phyloP scores from a whole-genome alignment of 2,888 invertebrate genomes.

The Eupelmus urozonus region DNA sequence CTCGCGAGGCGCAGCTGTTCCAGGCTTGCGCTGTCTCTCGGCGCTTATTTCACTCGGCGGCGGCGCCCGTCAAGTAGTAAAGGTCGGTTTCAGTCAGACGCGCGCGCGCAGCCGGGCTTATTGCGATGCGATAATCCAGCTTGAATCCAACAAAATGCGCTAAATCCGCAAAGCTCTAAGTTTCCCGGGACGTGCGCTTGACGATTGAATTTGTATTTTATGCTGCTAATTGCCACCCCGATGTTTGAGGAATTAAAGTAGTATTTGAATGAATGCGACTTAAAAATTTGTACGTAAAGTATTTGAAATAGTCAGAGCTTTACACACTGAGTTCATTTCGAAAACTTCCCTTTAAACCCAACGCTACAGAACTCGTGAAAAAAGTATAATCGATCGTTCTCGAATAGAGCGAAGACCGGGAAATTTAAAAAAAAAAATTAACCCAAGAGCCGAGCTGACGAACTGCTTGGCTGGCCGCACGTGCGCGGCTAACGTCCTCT shows the following conservation, averaged over 20 bases:
- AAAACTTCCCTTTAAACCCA: too few species aligned
- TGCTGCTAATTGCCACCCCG: too few species aligned
- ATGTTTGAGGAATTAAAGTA: too few species aligned
- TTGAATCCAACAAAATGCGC: slow-evolving; percentile 2
- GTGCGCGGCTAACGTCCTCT: not conserved
- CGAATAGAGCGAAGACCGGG: not conserved
- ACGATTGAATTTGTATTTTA: too few species aligned
- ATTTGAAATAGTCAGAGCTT: too few species aligned
- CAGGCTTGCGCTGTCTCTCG: not conserved
- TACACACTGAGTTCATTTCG: too few species aligned
- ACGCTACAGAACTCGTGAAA: too few species aligned
- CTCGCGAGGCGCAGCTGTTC: not conserved
- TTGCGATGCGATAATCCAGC: slow-evolving; percentile 5
- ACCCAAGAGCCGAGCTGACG: not conserved
- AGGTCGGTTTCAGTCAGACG: slow-evolving; percentile 25
- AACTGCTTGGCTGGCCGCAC: not conserved
- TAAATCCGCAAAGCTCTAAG: too few species aligned
- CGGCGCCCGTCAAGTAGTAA: slow-evolving; percentile 20
- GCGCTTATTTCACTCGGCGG: slow-evolving; percentile 1
- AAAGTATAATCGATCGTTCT: not conserved
- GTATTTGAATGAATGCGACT: too few species aligned
- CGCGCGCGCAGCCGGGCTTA: not conserved
- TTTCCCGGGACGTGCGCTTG: too few species aligned
- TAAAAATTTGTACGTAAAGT: too few species aligned
- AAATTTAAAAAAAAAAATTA: not conserved